These are phyloP conservation scores for Lepidocyrtoides sp. DNA, from an alignment of 2,888 invertebrate genomes.

Conservation along the genomic window DNA sequence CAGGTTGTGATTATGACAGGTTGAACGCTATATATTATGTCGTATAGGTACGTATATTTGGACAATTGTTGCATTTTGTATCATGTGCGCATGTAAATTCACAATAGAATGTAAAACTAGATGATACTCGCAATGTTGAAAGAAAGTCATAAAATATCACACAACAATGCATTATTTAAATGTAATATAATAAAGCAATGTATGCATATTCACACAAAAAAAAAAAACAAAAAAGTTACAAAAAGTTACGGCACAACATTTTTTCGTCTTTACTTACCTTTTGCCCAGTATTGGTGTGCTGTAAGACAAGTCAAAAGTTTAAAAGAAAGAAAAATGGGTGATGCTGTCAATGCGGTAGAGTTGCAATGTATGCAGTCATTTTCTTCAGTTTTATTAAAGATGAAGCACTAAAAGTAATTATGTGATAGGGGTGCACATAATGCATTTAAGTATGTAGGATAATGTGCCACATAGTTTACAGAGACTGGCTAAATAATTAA, in stretches of 20 bases:
- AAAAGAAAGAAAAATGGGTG: constrained; percentile 10
- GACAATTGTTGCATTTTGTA: neutral
- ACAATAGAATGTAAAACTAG: constrained; percentile 41
- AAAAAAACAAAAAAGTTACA: constrained; percentile 6
- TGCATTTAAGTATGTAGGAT: neutral
- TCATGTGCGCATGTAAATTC: neutral
- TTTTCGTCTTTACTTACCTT: no score
- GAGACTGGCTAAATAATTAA: neutral
- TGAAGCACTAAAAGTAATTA: no score
- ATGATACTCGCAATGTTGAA: constrained; percentile 42
- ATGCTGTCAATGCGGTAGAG: constrained; percentile 9
- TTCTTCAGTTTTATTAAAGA: no score
- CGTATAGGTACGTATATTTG: no score
- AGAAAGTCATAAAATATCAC: constrained; percentile 58
- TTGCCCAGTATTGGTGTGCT: no score
- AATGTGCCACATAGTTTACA: neutral
- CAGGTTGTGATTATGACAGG: constrained; percentile 42
- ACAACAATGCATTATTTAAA: neutral
- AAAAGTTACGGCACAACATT: constrained; percentile 39
- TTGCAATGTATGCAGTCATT: neutral
- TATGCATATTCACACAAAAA: neutral
- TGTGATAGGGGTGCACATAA: no score
- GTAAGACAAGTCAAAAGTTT: no score
- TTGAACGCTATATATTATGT: neutral
- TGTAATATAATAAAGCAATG: constrained; percentile 9